Evolutionary conservation across 2,888 invertebrate species (phyloP), one percentile per base, ranked within the genome.

Genomic region (Xylocampa areola): DNA sequence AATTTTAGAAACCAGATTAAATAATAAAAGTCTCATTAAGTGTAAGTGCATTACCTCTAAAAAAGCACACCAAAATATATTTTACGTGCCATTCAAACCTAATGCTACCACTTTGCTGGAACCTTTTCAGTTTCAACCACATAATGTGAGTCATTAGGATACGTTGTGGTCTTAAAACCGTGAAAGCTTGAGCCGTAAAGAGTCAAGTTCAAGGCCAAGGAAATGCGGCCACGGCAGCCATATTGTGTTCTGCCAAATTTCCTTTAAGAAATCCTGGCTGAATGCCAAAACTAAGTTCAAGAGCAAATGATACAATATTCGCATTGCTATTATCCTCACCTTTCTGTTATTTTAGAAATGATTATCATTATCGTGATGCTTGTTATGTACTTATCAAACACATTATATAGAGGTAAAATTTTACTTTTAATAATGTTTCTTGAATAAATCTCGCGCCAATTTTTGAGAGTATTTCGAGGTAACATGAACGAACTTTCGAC

Each of bases 171-270:
- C 29, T 62, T 61, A 41, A 62, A 62, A 43, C 37, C 14, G 37
- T 48, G 19, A 62, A 62, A 62, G 63, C 54, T 47, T 53, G 11
- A 8, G 23, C 17, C 11, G 29, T 62, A 44, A 62, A 43, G 23
- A 33, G 21, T 41, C 37, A 19, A 62, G 62, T 62, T 62, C 62
- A 62, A 48, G 61, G 61, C 11, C 27, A 5, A 1, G 23, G 30
- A 32, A 11, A 47, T 11, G 25, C 44, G 16, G 25, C 23, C n/a
- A 40, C 16, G 14, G 39, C 10, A 13, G 17, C n/a, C 6, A 50
- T 47, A 33, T 1, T 6, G 33, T n/a, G 23, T n/a, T 33, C 37
- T 63, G 61, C 63, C 63, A 62, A 62, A 48, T 43, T 23, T 47
- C 45, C 36, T 47, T 53, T 37, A 32, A 17, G 36, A 48, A 43